Percentiles rank a stretch among this genome's conserved stretches.
Conservation (phyloP, 1,140 invertebrate genomes). For the Acromyrmex charruanus region DNA sequence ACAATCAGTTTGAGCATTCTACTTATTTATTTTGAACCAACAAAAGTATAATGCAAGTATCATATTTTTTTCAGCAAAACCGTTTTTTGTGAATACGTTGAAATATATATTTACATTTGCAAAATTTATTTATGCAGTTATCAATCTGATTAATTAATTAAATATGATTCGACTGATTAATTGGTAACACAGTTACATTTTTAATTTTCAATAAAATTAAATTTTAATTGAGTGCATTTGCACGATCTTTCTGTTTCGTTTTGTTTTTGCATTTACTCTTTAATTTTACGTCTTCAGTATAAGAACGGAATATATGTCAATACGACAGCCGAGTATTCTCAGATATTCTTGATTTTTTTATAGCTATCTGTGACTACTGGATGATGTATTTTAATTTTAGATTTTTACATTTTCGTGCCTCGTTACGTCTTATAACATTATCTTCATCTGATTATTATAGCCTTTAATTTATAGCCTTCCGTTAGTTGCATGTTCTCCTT, state of each 20-base stretch:
- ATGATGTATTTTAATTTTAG: slow-evolving; percentile 15
- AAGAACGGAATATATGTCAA: background rate
- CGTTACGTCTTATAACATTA: background rate
- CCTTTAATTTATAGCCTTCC: background rate
- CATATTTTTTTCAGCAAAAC: too few relatives aligned
- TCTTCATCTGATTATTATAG: slow-evolving; percentile 20
- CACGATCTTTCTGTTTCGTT: background rate
- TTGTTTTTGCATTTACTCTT: background rate
- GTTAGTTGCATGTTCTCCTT: background rate
- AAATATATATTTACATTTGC: slow-evolving; percentile 9
- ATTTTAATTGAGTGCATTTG: background rate
- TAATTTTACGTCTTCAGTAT: background rate
- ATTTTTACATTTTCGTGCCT: background rate
- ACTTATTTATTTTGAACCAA: too few relatives aligned
- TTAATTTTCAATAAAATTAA: background rate
- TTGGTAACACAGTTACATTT: background rate
- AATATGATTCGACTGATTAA: background rate
- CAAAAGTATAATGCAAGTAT: too few relatives aligned
- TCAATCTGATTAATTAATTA: background rate
- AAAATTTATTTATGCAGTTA: background rate
- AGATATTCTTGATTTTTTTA: background rate
- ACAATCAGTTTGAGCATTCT: too few relatives aligned
- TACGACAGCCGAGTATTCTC: background rate
- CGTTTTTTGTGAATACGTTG: background rate
- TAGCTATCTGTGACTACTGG: background rate